These are phyloP conservation scores for Coreius guichenoti DNA, from an alignment of 2,797 vertebrate genomes.

Conservation along the genomic window DNA sequence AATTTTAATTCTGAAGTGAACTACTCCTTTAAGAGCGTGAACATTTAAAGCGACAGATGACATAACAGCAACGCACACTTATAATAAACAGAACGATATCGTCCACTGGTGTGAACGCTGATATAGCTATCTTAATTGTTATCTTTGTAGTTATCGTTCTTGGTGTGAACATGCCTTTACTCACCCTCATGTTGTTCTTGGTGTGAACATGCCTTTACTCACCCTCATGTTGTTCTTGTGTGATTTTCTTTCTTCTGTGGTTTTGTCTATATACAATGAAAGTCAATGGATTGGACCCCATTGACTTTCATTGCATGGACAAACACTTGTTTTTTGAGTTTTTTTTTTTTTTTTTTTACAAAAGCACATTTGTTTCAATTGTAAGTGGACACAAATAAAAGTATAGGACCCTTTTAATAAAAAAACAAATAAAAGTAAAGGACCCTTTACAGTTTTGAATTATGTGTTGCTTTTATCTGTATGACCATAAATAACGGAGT, in stretches of 20 bases:
- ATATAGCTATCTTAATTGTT: too few species aligned
- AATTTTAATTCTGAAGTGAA: too few species aligned
- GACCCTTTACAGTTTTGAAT: not conserved
- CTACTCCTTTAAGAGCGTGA: too few species aligned
- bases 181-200: not conserved
- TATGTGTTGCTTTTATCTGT: not conserved
- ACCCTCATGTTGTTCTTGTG: not conserved
- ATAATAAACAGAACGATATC: not conserved
- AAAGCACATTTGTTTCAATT: too few species aligned
- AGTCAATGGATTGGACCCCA: not conserved
- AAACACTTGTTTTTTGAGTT: too few species aligned
- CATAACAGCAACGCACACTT: too few species aligned
- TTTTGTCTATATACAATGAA: not conserved
- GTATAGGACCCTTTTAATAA: too few species aligned
- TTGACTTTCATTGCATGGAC: not conserved
- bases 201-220: not conserved
- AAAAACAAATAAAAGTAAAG: too few species aligned
- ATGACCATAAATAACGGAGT: not conserved
- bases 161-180: not conserved
- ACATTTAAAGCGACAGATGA: not conserved
- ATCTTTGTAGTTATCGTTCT: not conserved
- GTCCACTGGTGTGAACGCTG: not conserved
- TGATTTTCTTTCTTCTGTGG: not conserved
- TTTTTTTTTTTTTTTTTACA: not conserved
- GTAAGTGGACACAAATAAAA: too few species aligned